Conservation (phyloP, 2,888 invertebrate species). For the Entomobrya proxima region DNA sequence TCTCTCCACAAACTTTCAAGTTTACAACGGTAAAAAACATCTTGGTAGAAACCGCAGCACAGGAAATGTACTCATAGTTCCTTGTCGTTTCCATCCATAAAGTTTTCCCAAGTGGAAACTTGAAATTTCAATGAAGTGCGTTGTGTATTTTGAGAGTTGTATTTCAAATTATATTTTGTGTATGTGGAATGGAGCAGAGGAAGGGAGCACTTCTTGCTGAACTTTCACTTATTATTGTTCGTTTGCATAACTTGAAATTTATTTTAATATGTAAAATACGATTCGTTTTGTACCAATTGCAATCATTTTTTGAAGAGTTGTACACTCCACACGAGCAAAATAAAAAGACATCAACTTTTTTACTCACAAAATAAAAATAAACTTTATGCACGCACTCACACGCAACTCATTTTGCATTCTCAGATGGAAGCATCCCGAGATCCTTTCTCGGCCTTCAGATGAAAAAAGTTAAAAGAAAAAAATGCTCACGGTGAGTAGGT, state of each 20-base stretch:
- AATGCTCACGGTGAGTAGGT: background rate
- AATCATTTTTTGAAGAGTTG: background rate
- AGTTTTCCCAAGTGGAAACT: conserved; percentile 53
- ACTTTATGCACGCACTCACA: background rate
- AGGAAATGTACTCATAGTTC: background rate
- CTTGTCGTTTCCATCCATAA: conserved; percentile 44
- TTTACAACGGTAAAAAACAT: background rate
- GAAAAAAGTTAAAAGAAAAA: background rate
- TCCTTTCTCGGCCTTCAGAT: background rate
- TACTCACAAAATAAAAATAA: background rate
- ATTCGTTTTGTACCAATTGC: background rate
- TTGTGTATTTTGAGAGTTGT: background rate
- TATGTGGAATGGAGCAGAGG: background rate
- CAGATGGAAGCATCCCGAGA: background rate
- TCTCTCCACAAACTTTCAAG: conserved; percentile 7
- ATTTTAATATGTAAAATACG: conserved; percentile 14
- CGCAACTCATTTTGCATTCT: background rate
- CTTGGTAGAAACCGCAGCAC: background rate
- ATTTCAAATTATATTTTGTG: background rate
- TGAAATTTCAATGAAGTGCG: conserved; percentile 42
- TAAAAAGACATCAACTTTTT: background rate
- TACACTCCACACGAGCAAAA: background rate
- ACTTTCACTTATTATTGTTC: conserved; percentile 34
- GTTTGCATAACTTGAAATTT: conserved; percentile 18
- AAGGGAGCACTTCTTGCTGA: background rate